Base-by-base conservation (phyloP, 2,797 vertebrate species). In the Knipowitschia caucasica region DNA sequence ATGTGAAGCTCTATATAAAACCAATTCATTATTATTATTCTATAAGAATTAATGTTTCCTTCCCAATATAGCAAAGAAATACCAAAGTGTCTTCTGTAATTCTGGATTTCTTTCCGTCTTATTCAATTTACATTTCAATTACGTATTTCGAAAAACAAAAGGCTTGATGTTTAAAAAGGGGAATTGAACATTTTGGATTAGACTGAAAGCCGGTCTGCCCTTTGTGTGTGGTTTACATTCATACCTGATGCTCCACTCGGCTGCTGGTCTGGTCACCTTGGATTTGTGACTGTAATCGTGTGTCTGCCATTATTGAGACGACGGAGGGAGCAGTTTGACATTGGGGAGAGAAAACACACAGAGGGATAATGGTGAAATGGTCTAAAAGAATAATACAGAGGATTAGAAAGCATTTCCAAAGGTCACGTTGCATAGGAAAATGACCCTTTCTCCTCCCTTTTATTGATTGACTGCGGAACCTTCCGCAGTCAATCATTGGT, bases 211-310 rank as follows among this genome's bases (percentile, higher is more conserved):
- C 57, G 55, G 20, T 26, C 17, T 69, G 74, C 79, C 78, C 75
- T 63, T 59, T 62, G 68, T 24, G 52, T 80, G 59, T 67, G 75
- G 53, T 61, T 44, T 27, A 65, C 71, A 73, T 80, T 64, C 71
- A 73, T 80, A 78, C 75, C 64, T 77, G 65, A 71, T 60, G 76
- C 63, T 62, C 59, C 34, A 34, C 36, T 27, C 26, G 2, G 26
- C 67, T 53, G 67, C 44, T 60, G 30, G 61, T 71, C 73, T 63
- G 57, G 26, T 77, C 75, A 85, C 83, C 81, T 87, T 87, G 64
- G 63, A 50, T 27, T 30, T 69, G 65, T 72, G 71, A 43, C 36
- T 68, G n/a, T n/a, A 66, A 62, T 50, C 59, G 17, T n/a, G 44
- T 58, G 50, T 51, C 63, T 55, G 27, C 35, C 43, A 36, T 24